Evolutionary conservation across 2,888 invertebrate species (phyloP), one percentile per base, ranked within the genome.

Genomic region (Coleophora flavipennella): DNA sequence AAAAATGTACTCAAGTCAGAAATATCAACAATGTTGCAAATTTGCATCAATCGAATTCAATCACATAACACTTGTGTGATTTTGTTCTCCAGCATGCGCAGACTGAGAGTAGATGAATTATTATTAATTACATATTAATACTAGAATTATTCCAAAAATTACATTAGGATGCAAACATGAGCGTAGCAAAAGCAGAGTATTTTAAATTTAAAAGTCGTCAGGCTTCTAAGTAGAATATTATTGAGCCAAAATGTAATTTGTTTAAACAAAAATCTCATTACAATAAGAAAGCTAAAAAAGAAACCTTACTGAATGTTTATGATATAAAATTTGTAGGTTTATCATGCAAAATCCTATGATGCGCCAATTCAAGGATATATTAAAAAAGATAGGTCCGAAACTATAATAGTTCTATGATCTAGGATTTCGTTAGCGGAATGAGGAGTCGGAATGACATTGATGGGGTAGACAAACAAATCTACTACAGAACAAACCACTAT

Each of bases 241-340:
- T 77, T 81, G 80, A 84, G 81, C 80, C 81, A 76, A 76, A 77
- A 76, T 77, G 77, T 78, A 78, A 70, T 67, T 48, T 47, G 79
- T 76, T 70, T 55, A 66, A 40, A 43, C 13, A 71, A 73, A 74
- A 48, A 46, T 43, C 47, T 46, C 13, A 49, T 45, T 43, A 49
- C 45, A 57, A 55, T 35, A 45, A 45, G 50, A 49, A 55, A 55
- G 51, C 53, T 48, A 53, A 46, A 51, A 37, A 48, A 42, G 40
- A 44, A 48, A 51, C 39, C 49, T 53, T 50, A 44, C 28, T 40
- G 28, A 31, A 39, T 36, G 25, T 31, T 13, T 20, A 20, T 20
- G 12, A 37, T 38, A 33, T 25, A 35, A 43, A 31, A 14, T 34
- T 20, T 10, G 25, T 34, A 59, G 50, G 51, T 44, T 52, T 44